Base-by-base conservation (phyloP, 2,888 invertebrate genomes). In the Rhaphigaster nebulosa region DNA sequence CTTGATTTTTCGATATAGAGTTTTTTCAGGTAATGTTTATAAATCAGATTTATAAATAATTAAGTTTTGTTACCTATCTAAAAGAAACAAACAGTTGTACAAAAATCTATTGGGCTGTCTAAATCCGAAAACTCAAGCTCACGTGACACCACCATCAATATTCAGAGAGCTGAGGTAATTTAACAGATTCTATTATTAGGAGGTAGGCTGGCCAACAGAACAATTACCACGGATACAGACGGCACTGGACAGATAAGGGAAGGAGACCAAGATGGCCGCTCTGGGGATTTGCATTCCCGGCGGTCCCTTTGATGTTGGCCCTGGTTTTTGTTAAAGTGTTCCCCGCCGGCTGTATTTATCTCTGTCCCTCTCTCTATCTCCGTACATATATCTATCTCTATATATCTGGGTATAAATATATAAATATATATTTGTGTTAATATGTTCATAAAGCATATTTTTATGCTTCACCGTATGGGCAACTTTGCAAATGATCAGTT, bases 341-440 rank as follows among this genome's bases (percentile, higher is more conserved):
- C 41, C 12, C 88, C 88, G 54, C 88, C 50, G 38, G 34, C 88
- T 88, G 56, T 88, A 54, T 88, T 60, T 88, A 54, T 88, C 50
- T 54, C 88, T 88, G 56, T 88, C 88, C 41, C 88, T 34, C 88
- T 88, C 54, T 29, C 52, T 88, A 54, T 88, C 88, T 88, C 50
- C 60, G 1, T 29, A 54, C 60, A 54, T 88, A 54, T 88, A 41
- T 88, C 88, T 88, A 41, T 88, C 54, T 88, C 88, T 88, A 76
- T 76, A 20, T 76, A 76, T 34, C 38, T 34, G 6, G 6, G 1
- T 76, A 76, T 0, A 76, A 76, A 34, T 70, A 34, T 70, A 70
- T 70, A 70, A 34, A 34, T 76, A 76, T 76, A 38, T 76, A 76
- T 76, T 76, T 20, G 29, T 76, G 6, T 15, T 65, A 65, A 60